These are phyloP conservation scores for Montipora efflorescens DNA, from an alignment of 64 coral and sea anemone genomes.

Conservation along the genomic window DNA sequence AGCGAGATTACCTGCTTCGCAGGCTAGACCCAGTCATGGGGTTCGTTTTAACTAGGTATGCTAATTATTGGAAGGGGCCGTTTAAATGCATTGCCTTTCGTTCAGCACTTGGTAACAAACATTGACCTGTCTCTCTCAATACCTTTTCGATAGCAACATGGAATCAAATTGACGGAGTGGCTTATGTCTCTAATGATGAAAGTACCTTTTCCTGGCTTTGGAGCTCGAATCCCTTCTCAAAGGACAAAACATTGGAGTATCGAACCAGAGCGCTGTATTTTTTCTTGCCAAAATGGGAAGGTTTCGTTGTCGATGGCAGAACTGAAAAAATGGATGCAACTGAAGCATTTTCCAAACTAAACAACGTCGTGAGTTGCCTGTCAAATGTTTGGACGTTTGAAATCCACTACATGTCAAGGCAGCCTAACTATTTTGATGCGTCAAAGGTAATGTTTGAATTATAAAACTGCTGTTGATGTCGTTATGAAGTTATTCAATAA, in stretches of 20 bases:
- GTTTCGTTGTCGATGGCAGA: conserved; percentile 22
- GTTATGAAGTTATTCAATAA: neutral
- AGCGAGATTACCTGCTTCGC: too few species aligned
- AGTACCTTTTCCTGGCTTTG: neutral
- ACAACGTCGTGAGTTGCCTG: conserved; percentile 10
- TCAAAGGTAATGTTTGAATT: neutral
- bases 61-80: too few species aligned
- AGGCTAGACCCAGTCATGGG: too few species aligned
- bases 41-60: too few species aligned
- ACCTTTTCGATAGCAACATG: neutral
- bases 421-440: neutral
- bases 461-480: neutral
- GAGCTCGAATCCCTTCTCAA: neutral
- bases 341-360: neutral
- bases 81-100: too few species aligned
- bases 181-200: neutral
- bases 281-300: conserved; percentile 69
- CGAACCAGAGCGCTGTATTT: neutral
- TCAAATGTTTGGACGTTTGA: neutral
- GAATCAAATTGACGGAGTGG: conserved; percentile 70
- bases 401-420: neutral
- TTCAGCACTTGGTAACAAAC: too few species aligned
- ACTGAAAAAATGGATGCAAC: conserved; percentile 33
- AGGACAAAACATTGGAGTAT: neutral
- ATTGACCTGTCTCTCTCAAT: neutral